Conservation (phyloP, 2,113 vertebrate species). For the Platichthys stellatus region DNA sequence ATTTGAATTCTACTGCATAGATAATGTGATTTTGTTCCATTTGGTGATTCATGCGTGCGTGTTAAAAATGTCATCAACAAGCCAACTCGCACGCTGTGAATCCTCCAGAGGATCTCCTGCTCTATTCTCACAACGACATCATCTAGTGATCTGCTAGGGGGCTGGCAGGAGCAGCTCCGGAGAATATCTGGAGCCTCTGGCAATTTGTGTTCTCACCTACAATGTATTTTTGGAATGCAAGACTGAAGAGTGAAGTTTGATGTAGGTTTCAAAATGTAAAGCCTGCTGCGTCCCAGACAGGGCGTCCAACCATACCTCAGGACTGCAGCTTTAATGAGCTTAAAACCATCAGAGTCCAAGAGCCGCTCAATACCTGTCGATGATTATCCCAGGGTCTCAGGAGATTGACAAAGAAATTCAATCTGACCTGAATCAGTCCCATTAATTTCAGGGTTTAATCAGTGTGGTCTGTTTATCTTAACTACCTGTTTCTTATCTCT, state of each 20-base stretch:
- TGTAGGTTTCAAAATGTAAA: background rate
- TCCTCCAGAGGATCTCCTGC: too few species aligned
- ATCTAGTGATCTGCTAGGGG: background rate
- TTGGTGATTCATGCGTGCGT: too few species aligned
- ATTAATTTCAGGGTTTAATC: slow-evolving; percentile 19
- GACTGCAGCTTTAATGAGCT: background rate
- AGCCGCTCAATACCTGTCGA: slow-evolving; percentile 11
- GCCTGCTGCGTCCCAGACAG: background rate
- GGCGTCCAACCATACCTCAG: background rate
- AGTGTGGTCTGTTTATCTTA: slow-evolving; percentile 5
- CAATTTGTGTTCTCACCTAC: background rate
- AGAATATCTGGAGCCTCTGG: too few species aligned
- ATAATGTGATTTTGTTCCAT: too few species aligned
- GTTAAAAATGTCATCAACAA: too few species aligned
- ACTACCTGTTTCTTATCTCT: slow-evolving; percentile 22
- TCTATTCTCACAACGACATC: too few species aligned
- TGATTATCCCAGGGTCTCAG: slow-evolving; percentile 5
- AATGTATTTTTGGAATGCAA: too few species aligned
- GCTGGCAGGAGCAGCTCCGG: too few species aligned
- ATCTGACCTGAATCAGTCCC: slow-evolving; percentile 2
- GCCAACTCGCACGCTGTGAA: too few species aligned
- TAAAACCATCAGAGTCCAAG: background rate
- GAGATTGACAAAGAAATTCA: slow-evolving; percentile 7
- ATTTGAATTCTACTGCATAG: too few species aligned
- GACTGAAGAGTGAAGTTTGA: too few species aligned